phyloP scores from a whole-genome alignment of 2,888 invertebrate species.

The Dinocampus coccinellae region DNA sequence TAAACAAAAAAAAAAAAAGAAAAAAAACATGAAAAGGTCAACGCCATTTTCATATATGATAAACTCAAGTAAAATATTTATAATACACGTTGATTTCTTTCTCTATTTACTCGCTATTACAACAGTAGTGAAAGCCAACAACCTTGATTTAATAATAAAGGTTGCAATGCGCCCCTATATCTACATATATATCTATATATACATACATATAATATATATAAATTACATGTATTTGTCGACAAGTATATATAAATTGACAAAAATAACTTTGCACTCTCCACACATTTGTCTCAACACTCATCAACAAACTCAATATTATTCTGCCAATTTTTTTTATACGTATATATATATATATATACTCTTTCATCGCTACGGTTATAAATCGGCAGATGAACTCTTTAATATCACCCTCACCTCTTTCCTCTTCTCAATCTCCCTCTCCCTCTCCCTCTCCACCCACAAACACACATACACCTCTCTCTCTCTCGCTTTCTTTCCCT shows the following conservation, averaged over 20 bases:
- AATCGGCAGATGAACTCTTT: background rate
- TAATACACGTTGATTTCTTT: conserved; percentile 16
- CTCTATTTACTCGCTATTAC: conserved; percentile 26
- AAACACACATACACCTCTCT: no score
- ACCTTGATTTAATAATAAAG: conserved; percentile 66
- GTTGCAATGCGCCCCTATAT: conserved; percentile 53
- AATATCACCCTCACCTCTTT: no score
- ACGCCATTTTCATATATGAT: background rate
- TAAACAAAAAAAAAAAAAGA: background rate
- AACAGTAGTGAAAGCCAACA: conserved; percentile 60
- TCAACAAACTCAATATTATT: background rate
- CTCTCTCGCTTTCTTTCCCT: no score
- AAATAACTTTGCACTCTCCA: conserved; percentile 35
- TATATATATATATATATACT: conserved; percentile 4
- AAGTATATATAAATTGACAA: conserved; percentile 41
- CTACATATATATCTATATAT: no score
- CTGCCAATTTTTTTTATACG: background rate
- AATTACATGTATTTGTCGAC: conserved; percentile 39
- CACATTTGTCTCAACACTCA: no score
- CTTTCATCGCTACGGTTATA: background rate
- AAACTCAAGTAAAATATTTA: conserved; percentile 2
- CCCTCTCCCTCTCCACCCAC: no score
- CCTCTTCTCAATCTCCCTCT: no score
- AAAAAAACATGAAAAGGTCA: background rate
- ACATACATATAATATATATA: no score